Base-by-base conservation (phyloP, 2,113 vertebrate genomes). In the Gallinago jamesoni region DNA sequence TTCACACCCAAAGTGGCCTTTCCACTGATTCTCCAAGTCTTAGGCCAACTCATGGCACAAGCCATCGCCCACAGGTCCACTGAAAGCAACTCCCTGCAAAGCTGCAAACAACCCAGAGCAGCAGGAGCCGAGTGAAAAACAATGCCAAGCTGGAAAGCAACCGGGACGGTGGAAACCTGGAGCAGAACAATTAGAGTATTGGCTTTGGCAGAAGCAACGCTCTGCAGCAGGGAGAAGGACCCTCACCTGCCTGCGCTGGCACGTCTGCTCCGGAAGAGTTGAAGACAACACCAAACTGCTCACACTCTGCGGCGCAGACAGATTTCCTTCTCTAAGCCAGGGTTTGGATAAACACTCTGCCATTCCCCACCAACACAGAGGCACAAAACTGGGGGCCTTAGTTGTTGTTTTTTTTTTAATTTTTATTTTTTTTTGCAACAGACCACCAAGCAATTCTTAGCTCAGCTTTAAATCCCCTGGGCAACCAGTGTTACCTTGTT, bases 401-500 rank as follows among this genome's bases (percentile, higher is more conserved):
- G 59, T 63, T 74, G n/a, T 20, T 43, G 20, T 33, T 14, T 43
- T 74, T 84, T 53, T 72, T 74, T 39, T 12, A 39, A 41, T 10
- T 47, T 47, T 59, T 85, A 84, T 84, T 84, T 66, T 85, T 87
- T 84, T 84, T 56, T 11, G 4, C 66, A 73, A 57, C 81, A 96
- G 96, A 96, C 96, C 96, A 96, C 95, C 96, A 96, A 93, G 94
- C 62, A 92, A 87, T 89, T 91, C 92, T 84, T 94, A 76, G 70
- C 47, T 55, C 80, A 76, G 91, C 92, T 89, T 93, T 84, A 94
- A 96, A 43, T 97, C 96, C 96, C 96, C 79, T 95, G 94, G 97
- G 97, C 96, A 97, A 97, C 70, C 94, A 97, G 95, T 96, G 95
- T 97, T 97, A 97, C 96, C 97, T 96, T 97, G 97, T 97, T 97